Conservation (phyloP, 2,888 invertebrate genomes). For the Lithodes maja region DNA sequence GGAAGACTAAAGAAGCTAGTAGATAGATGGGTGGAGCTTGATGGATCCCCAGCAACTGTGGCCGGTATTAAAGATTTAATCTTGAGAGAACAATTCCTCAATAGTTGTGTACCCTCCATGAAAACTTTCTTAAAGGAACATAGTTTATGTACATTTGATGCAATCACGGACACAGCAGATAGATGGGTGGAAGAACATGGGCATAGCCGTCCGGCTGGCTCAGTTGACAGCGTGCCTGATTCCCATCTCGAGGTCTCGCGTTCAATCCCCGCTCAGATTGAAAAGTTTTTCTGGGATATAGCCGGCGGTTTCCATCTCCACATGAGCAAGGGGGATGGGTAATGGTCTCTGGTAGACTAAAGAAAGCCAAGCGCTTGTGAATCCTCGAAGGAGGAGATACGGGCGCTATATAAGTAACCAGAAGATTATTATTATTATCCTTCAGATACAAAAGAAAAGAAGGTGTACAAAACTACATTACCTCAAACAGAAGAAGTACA, state of each 20-base stretch:
- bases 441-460: neutral
- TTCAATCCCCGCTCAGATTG: too few relatives aligned
- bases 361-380: too few relatives aligned
- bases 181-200: neutral
- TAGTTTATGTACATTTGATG: neutral
- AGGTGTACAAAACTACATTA: neutral
- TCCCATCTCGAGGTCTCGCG: too few relatives aligned
- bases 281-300: too few relatives aligned
- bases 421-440: too few relatives aligned
- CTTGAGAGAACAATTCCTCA: neutral
- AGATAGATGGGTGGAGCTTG: neutral
- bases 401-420: too few relatives aligned
- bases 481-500: neutral
- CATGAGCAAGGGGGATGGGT: too few relatives aligned
- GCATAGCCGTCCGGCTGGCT: too few relatives aligned
- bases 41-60: neutral
- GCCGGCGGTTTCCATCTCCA: too few relatives aligned
- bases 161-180: neutral
- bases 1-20: neutral
- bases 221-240: too few relatives aligned
- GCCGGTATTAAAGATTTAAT: neutral
- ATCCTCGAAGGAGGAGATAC: too few relatives aligned
- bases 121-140: neutral
- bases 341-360: too few relatives aligned
- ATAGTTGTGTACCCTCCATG: neutral